Evolutionary conservation across 1,140 invertebrate species (phyloP).

Genomic region (Asbolus verrucosus): DNA sequence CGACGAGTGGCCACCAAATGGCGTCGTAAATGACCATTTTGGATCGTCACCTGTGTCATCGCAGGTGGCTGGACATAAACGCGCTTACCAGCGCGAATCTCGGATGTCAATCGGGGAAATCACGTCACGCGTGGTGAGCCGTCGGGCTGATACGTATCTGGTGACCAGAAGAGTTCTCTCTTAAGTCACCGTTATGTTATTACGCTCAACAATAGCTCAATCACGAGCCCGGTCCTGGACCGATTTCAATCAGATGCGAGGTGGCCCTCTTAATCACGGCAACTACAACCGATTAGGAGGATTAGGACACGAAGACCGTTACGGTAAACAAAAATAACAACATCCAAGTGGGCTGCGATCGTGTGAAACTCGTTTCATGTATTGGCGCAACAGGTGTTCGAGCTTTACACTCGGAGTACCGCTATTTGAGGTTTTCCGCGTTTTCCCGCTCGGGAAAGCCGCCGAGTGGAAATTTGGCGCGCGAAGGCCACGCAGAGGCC

Average conservation of each 20-base stretch:
- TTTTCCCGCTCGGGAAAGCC: background rate
- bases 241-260: too few species aligned
- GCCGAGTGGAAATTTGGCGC: too few species aligned
- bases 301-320: slow-evolving; percentile 15
- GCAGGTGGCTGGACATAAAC: slow-evolving; percentile 14
- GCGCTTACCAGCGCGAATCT: slow-evolving; percentile 11
- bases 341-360: background rate
- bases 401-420: background rate
- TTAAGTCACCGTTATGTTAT: slow-evolving; percentile 33
- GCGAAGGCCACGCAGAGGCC: too few species aligned
- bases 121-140: slow-evolving; percentile 9
- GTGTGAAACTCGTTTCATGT: slow-evolving; percentile 10
- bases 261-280: background rate
- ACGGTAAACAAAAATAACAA: slow-evolving; percentile 10
- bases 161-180: slow-evolving; percentile 34
- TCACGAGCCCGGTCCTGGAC: slow-evolving; percentile 8
- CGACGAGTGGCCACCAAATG: background rate
- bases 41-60: slow-evolving; percentile 2
- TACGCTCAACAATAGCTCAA: slow-evolving; percentile 30
- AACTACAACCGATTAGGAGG: slow-evolving; percentile 20
- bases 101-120: slow-evolving; percentile 31
- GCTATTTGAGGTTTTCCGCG: too few species aligned
- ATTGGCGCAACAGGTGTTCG: slow-evolving; percentile 6
- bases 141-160: slow-evolving; percentile 26
- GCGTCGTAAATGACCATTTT: background rate